Conservation (phyloP, 2,888 invertebrate species). For the Dryobotodes eremita region DNA sequence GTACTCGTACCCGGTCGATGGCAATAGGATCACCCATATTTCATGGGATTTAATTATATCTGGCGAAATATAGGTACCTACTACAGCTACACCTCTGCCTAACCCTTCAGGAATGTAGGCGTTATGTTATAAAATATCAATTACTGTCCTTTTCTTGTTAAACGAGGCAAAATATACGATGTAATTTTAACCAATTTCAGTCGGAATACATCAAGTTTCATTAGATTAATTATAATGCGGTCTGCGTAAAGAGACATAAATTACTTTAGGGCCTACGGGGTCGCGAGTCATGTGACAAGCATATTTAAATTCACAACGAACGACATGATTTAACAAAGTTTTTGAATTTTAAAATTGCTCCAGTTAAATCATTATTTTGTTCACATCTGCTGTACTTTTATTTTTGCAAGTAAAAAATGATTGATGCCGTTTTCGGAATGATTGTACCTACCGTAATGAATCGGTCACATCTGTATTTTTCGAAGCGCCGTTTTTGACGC, state of each 20-base stretch:
- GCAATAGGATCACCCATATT: neutral
- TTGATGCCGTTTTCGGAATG: conserved; percentile 18
- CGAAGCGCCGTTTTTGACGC: neutral
- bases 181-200: conserved; percentile 28
- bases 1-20: neutral
- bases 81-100: neutral
- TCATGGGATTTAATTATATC: neutral
- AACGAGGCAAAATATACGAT: neutral
- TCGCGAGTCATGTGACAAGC: conserved; percentile 42
- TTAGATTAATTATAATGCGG: conserved; percentile 70
- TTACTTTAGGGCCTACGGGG: conserved; percentile 64
- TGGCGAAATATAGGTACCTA: neutral
- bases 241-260: conserved; percentile 66
- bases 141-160: conserved; percentile 18
- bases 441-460: neutral
- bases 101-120: neutral
- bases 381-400: conserved; percentile 20
- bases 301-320: conserved; percentile 60
- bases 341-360: conserved; percentile 34
- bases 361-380: conserved; percentile 26
- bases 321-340: conserved; percentile 26
- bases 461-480: conserved; percentile 16
- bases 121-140: neutral
- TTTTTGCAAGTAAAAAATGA: conserved; percentile 15
- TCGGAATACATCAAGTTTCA: conserved; percentile 54